Conservation (phyloP, 1,140 invertebrate species). For the Cotesia chilonis region DNA sequence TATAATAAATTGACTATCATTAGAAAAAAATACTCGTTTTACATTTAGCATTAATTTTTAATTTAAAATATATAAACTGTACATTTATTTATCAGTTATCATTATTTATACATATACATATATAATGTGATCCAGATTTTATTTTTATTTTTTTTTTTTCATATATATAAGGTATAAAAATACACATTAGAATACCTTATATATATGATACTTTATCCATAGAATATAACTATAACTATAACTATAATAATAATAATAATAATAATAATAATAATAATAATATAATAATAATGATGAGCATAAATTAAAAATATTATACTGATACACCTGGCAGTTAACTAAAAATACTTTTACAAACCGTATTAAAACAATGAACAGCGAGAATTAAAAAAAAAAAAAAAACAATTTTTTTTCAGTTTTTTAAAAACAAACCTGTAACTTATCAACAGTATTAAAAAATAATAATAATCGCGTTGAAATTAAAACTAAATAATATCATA, state of each 20-base stretch:
- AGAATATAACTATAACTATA: background rate
- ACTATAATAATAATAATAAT: no score
- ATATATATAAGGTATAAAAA: no score
- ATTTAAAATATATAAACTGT: conserved; percentile 68
- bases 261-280: conserved; percentile 48
- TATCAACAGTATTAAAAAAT: no score
- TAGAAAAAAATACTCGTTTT: conserved; percentile 19
- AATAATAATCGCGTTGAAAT: no score
- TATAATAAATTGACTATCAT: background rate
- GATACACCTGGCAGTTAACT: conserved; percentile 55
- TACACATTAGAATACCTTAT: conserved; percentile 42
- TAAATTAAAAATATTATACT: conserved; percentile 59
- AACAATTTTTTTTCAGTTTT: no score
- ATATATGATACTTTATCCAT: no score
- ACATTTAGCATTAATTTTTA: conserved; percentile 63
- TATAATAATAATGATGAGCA: conserved; percentile 58
- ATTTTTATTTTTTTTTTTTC: conserved; percentile 45
- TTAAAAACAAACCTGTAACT: no score
- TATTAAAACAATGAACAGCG: conserved; percentile 38
- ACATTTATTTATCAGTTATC: conserved; percentile 51
- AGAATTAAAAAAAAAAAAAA: background rate
- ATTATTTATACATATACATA: conserved; percentile 47
- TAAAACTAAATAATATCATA: no score
- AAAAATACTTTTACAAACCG: conserved; percentile 44
- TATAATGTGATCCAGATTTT: conserved; percentile 32